Base-by-base conservation (phyloP, 2,113 vertebrate species). In the Etia nguti region DNA sequence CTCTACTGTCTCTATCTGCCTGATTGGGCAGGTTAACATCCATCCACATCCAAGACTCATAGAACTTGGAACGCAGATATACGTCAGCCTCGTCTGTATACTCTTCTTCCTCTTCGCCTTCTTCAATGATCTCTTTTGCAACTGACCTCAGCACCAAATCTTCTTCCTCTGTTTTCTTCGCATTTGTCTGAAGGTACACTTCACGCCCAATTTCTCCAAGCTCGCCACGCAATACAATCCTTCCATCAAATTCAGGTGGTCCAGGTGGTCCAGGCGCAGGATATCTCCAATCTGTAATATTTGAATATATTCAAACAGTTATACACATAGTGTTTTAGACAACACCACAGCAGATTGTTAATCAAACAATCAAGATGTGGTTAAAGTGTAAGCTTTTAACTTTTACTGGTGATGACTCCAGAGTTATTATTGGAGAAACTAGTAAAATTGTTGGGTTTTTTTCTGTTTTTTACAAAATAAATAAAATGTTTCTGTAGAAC, bases 1-100 rank as follows among this genome's bases (percentile, higher is more conserved):
- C 91, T 15, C 2, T 18, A 22, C 96, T 95, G 5, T 95, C 92
- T 16, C 2, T 16, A 36, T 91, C 92, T 1, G 88, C 22, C 6
- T 48, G 2, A 5, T 1, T 54, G 41, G 96, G 96, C 81, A 97
- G 88, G 5, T 22, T 22, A 4, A 96, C 15, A 4, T 94, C 94
- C 8, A 43, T 95, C 96, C 96, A 97, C 80, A 97, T 82, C 96
- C 96, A 97, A 1, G 96, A 96, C 93, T 97, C 96, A 0, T 60
- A 94, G 90, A 97, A 97, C 86, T 91, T 95, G 57, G 15, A 92
- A 22, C 96, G 93, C 65, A 96, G 83, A 29, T 94, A 95, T 34
- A 97, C 90, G 1, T 94, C 24, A 4, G 13, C 79, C 41, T 93
- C 90, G 6, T 95, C 93, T 48, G 77, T 7, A 10, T 94, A 94